These are phyloP conservation scores for Gibbula magus DNA, from an alignment of 2,888 invertebrate genomes.

Conservation along the genomic window DNA sequence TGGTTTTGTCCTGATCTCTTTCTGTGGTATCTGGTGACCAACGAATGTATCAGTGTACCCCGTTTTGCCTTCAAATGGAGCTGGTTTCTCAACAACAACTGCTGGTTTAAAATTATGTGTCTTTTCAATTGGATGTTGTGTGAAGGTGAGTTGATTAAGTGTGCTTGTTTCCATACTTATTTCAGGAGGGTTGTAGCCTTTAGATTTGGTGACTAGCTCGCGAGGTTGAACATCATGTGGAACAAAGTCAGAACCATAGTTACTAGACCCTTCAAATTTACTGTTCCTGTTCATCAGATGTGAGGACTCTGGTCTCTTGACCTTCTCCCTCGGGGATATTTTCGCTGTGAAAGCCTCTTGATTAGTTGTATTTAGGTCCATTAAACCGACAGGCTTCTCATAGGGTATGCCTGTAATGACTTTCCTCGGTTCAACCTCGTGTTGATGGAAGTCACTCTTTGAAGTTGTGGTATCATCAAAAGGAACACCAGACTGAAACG, in stretches of 20 bases:
- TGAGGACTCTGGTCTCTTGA: conserved; percentile 32
- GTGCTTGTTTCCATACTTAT: conserved; percentile 24
- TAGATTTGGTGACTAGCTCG: neutral
- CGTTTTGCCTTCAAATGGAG: conserved; percentile 25
- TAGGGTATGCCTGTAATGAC: conserved; percentile 27
- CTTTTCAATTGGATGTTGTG: conserved; percentile 34
- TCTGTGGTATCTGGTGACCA: conserved; percentile 9
- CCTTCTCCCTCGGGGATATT: conserved; percentile 37
- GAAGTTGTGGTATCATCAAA: conserved; percentile 65
- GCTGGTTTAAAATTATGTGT: conserved; percentile 21
- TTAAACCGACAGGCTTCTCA: conserved; percentile 65
- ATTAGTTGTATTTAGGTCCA: conserved; percentile 69
- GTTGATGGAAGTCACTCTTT: conserved; percentile 53
- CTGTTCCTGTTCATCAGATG: conserved; percentile 29
- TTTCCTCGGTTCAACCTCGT: conserved; percentile 30
- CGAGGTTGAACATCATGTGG: neutral
- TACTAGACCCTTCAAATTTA: conserved; percentile 47
- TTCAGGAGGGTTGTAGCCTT: neutral
- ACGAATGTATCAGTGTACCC: conserved; percentile 11
- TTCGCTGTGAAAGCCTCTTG: conserved; percentile 68
- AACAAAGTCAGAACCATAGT: conserved; percentile 43
- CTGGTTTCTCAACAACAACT: neutral
- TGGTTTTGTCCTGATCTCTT: neutral
- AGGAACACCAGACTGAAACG: conserved; percentile 58
- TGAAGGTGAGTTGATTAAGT: conserved; percentile 8